phyloP scores from a whole-genome alignment of 2,888 invertebrate genomes.

The Eudasyphora cyanicolor region DNA sequence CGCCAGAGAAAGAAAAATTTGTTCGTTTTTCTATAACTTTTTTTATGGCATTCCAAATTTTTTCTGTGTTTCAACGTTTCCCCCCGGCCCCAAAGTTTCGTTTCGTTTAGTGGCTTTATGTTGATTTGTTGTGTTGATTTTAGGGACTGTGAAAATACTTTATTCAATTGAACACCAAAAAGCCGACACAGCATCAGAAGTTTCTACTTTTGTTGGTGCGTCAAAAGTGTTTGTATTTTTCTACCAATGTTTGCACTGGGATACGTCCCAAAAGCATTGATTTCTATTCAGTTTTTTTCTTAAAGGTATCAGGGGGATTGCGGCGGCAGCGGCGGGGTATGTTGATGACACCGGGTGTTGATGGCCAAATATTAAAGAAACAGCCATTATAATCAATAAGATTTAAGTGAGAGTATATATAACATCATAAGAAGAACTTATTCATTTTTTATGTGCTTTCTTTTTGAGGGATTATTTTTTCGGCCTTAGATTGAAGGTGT shows the following conservation, averaged over 20 bases:
- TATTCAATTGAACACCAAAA: conserved; percentile 22
- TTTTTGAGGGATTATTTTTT: not conserved
- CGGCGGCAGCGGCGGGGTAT: no score
- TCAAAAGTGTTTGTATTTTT: not conserved
- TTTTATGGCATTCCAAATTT: not conserved
- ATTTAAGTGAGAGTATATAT: conserved; percentile 13
- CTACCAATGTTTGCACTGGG: not conserved
- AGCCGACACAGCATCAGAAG: not conserved
- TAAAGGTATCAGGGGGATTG: not conserved
- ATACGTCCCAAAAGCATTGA: not conserved
- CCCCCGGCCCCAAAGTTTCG: no score
- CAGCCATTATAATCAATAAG: conserved; percentile 28
- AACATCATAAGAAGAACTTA: not conserved
- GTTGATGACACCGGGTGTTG: not conserved
- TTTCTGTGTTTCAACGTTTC: not conserved
- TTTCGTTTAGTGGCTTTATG: conserved; percentile 22
- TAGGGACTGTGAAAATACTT: conserved; percentile 37
- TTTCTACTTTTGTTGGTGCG: not conserved
- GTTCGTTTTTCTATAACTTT: conserved; percentile 11
- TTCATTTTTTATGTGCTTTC: not conserved
- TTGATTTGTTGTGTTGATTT: conserved; percentile 43
- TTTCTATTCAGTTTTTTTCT: not conserved
- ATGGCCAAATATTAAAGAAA: conserved; percentile 1
- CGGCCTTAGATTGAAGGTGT: conserved; percentile 29
- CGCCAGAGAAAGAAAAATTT: conserved; percentile 6